These are phyloP conservation scores for Corella eumyota DNA, from an alignment of 23 tunicate species.

Conservation along the genomic window DNA sequence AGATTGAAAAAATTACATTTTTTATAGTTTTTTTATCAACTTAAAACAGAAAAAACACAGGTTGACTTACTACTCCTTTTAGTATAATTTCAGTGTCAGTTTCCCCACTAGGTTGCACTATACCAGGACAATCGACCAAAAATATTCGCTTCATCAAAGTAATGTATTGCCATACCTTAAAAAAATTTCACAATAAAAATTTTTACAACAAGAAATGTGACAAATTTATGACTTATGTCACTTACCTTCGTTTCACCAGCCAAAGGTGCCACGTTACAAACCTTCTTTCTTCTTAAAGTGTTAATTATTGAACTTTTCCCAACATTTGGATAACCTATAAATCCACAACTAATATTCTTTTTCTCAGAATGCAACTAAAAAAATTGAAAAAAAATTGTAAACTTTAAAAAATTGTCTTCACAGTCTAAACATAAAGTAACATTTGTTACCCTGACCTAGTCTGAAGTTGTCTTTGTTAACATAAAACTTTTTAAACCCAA, in stretches of 20 bases:
- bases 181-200: not conserved
- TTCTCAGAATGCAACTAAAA: conserved; percentile 82
- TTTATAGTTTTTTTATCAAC: too few species aligned
- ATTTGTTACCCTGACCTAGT: too few species aligned
- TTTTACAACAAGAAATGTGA: not conserved
- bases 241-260: conserved; percentile 95
- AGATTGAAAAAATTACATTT: too few species aligned
- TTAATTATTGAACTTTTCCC: conserved; percentile 94
- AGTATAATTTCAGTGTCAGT: conserved; percentile 90
- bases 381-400: not conserved
- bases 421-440: too few species aligned
- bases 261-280: conserved; percentile 88
- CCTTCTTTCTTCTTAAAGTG: conserved; percentile 81
- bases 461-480: not conserved
- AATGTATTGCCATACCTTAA: conserved; percentile 96
- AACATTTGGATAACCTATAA: conserved; percentile 96
- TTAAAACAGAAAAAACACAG: too few species aligned
- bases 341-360: conserved; percentile 82
- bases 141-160: conserved; percentile 79
- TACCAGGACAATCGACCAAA: conserved; percentile 94
- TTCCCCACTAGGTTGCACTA: conserved; percentile 83
- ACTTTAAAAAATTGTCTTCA: too few species aligned
- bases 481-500: not conserved
- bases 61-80: conserved; percentile 89
- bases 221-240: not conserved